A percentile compares a stretch with the other conserved stretches of the same genome.
Evolutionary conservation across 2,797 vertebrate species (phyloP).

Genomic region (Lacerta viridis): DNA sequence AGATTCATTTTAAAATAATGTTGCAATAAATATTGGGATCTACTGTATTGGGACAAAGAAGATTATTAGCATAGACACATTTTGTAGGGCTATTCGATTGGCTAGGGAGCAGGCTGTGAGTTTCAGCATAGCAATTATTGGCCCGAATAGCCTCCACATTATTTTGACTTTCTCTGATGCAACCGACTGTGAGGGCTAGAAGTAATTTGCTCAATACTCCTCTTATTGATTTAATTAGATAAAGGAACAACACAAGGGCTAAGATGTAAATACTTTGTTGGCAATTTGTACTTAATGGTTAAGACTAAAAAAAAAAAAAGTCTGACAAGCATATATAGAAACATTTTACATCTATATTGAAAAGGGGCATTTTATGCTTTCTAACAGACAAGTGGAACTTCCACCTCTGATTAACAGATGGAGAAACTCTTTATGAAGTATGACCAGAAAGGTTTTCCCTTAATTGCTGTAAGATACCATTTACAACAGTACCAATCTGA

Average conservation of each 20-base stretch:
- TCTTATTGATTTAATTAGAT: background rate
- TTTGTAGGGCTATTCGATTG: background rate
- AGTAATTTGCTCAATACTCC: background rate
- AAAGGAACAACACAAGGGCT: background rate
- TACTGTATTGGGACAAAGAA: background rate
- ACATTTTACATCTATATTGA: background rate
- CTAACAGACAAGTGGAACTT: background rate
- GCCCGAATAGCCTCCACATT: too few species aligned
- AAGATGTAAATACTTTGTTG: background rate
- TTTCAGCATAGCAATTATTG: too few species aligned
- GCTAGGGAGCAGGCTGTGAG: background rate
- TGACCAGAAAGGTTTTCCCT: background rate
- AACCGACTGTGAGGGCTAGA: too few species aligned
- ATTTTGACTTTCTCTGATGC: too few species aligned
- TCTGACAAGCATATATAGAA: background rate
- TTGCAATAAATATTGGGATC: slow-evolving; percentile 1
- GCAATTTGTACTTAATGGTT: background rate
- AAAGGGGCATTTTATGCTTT: background rate
- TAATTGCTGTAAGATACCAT: background rate
- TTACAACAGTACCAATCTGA: background rate
- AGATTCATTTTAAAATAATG: background rate
- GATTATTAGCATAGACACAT: background rate
- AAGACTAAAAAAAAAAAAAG: background rate
- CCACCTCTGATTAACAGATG: background rate
- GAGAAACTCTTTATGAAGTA: background rate